Evolutionary conservation across 1,140 invertebrate genomes (phyloP).

Genomic region (Schlechtendalia chinensis): DNA sequence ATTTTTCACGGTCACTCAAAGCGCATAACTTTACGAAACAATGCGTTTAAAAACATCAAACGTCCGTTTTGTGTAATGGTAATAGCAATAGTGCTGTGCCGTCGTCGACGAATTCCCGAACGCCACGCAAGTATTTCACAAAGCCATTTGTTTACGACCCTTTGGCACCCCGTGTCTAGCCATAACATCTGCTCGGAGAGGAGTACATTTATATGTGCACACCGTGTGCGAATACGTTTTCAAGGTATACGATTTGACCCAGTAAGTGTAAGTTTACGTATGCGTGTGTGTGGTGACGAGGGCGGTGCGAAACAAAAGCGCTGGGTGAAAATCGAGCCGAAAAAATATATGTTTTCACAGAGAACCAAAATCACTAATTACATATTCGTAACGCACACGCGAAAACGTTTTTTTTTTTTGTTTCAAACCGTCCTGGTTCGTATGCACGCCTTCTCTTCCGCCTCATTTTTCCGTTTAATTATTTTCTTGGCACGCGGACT

Average conservation of each 20-base stretch:
- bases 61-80: background rate
- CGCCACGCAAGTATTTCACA: constrained; percentile 1
- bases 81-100: background rate
- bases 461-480: constrained; percentile 35
- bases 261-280: too few species aligned
- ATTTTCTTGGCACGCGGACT: constrained; percentile 32
- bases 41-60: constrained; percentile 44
- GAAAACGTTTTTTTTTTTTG: background rate
- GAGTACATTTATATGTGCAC: background rate
- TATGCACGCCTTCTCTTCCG: background rate
- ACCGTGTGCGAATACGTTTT: background rate
- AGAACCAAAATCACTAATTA: background rate
- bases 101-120: background rate
- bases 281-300: too few species aligned
- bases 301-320: too few species aligned
- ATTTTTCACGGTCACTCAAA: constrained; percentile 40
- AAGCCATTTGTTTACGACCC: background rate
- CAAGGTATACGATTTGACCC: too few species aligned
- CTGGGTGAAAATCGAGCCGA: background rate
- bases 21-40: constrained; percentile 30
- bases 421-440: too few species aligned
- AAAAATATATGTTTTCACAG: background rate
- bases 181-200: too few species aligned
- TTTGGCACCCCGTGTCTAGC: too few species aligned
- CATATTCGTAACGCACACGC: background rate